Base-by-base conservation (phyloP, 64 coral and sea anemone species). In the Orbicella faveolata region DNA sequence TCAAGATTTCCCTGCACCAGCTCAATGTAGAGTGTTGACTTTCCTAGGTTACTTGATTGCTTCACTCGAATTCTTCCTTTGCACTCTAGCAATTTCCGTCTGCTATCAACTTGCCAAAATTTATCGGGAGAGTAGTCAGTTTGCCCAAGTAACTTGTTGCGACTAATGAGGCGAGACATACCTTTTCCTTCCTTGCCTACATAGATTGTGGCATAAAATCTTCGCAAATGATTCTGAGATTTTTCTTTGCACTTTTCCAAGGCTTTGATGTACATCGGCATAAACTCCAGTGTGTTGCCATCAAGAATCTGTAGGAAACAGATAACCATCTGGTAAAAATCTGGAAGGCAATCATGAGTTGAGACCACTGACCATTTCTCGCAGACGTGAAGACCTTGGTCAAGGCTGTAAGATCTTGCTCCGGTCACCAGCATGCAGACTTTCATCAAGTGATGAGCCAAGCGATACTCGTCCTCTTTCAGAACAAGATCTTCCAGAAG, bases 271-370 rank as follows among this genome's bases (percentile, higher is more conserved):
- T 94, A 98, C 18, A 78, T 77, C 57, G 74, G 65, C 52, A 59
- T 76, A 19, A 48, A 81, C 23, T 94, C 85, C 2, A 94, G 55
- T 2, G 73, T 35, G 23, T 81, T 74, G 3, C 95, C 95, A 34
- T 98, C 92, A 14, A 98, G 75, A 34, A 98, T 94, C 36, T 94
- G 76, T 1, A 94, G 66, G 12, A 97, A 97, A 26, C 61, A 93
- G 30, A 97, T 94, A 6, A 75, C 80, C 92, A 97, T 93, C 14
- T 90, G 69, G 79, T 94, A 97, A 75, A 91, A 94, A 51, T 91
- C 70, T 11, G 88, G 92, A 8, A 91, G 35, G 16, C 72, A 66
- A 16, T 90, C 78, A 59, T 93, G 76, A 16, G 25, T 2, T 36
- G 85, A 36, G 51, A 65, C 25, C 1, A 33, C 64, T 4, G 88